Conservation (phyloP, 2,113 vertebrate genomes). For the Trematocara variabile region DNA sequence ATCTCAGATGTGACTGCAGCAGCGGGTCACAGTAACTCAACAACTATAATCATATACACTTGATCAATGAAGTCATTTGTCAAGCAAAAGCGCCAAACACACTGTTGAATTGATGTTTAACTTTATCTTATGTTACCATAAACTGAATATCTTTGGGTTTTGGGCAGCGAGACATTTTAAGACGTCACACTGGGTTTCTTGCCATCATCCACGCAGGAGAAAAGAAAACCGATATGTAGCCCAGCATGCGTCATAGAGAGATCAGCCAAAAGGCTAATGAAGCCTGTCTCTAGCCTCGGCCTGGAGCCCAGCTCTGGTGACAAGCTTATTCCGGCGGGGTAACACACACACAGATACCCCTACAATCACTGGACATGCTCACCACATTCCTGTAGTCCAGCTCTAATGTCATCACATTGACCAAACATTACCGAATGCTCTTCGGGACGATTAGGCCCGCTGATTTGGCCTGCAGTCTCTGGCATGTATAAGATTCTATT, state of each 20-base stretch:
- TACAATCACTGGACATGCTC: conserved; percentile 54
- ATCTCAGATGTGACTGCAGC: not conserved
- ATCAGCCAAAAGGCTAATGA: conserved; percentile 47
- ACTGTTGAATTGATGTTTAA: not conserved
- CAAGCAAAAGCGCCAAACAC: not conserved
- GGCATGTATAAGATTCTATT: conserved; percentile 3
- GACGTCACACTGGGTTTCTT: not conserved
- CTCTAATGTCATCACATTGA: conserved; percentile 51
- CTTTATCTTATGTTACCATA: not conserved
- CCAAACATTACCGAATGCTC: conserved; percentile 42
- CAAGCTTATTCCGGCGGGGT: conserved; percentile 19
- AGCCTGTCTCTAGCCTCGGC: conserved; percentile 23
- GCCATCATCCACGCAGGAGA: conserved; percentile 26
- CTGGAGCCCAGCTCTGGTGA: conserved; percentile 51
- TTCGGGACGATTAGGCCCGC: conserved; percentile 11
- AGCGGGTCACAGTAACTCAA: not conserved
- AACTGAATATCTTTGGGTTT: not conserved
- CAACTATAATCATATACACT: not conserved
- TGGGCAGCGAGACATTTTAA: not conserved
- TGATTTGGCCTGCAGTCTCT: conserved; percentile 33
- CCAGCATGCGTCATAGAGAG: conserved; percentile 13
- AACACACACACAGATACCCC: conserved; percentile 40
- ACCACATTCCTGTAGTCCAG: conserved; percentile 40
- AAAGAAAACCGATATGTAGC: conserved; percentile 34
- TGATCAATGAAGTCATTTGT: not conserved